Conservation (phyloP, 2,888 invertebrate genomes). For the Caenorhabditis becei region DNA sequence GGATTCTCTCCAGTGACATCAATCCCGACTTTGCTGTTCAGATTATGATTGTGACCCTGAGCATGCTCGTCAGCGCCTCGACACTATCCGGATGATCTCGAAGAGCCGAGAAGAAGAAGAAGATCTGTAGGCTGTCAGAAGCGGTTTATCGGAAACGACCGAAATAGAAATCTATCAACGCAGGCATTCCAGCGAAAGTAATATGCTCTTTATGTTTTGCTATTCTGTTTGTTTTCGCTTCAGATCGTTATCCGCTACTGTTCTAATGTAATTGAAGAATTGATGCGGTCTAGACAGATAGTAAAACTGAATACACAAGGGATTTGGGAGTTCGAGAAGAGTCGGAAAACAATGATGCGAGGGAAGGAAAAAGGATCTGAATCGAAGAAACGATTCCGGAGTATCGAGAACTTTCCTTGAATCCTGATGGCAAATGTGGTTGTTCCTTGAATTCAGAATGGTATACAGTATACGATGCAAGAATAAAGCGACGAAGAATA, state of each 20-base stretch:
- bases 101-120: no score
- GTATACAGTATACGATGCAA: no score
- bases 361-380: background rate
- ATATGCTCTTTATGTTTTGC: background rate
- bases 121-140: slow-evolving; percentile 1
- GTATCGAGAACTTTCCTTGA: no score
- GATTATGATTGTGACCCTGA: background rate
- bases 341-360: background rate
- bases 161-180: background rate
- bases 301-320: background rate
- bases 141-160: background rate
- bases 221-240: background rate
- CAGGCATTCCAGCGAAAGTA: background rate
- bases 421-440: no score
- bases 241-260: background rate
- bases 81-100: background rate
- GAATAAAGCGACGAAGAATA: no score
- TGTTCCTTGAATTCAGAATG: no score
- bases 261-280: background rate
- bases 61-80: background rate
- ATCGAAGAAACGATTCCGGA: no score
- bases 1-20: slow-evolving; percentile 12
- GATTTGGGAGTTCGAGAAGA: background rate
- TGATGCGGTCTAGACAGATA: background rate
- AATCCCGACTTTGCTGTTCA: background rate